These are phyloP conservation scores for Halichoerus grypus DNA, from an alignment of 2,113 vertebrate genomes.

Conservation along the genomic window DNA sequence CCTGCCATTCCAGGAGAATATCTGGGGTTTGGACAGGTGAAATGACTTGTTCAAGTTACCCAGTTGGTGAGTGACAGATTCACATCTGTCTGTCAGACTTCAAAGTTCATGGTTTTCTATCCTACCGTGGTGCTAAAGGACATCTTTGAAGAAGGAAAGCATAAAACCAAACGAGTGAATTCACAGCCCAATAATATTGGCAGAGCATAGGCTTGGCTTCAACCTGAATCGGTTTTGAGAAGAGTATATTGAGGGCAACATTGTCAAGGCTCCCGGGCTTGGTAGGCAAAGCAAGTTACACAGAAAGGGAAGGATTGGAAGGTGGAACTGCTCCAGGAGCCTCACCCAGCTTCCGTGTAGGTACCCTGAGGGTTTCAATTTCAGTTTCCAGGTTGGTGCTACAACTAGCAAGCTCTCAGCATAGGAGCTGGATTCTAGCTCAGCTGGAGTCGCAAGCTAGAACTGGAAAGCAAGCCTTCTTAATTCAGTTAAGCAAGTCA, in stretches of 20 bases:
- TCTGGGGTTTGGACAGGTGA: neutral
- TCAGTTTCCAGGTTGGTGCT: neutral
- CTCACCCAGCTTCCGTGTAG: neutral
- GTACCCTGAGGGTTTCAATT: neutral
- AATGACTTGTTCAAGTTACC: neutral
- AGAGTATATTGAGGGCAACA: neutral
- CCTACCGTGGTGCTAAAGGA: neutral
- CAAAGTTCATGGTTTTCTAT: neutral
- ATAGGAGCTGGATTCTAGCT: neutral
- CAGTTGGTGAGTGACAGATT: neutral
- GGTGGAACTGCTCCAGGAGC: neutral
- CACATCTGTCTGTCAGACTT: neutral
- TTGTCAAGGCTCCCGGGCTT: neutral
- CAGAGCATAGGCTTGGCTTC: neutral
- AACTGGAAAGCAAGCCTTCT: neutral
- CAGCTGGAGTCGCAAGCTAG: neutral
- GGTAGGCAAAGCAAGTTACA: neutral
- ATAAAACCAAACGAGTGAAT: neutral
- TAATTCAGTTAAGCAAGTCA: neutral
- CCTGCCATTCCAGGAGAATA: neutral
- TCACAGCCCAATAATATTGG: neutral
- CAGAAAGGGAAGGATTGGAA: neutral
- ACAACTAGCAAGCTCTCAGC: neutral
- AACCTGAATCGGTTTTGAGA: neutral
- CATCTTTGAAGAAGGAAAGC: neutral